Evolutionary conservation across 1,140 invertebrate species (phyloP).

Genomic region (Akabosia matsudoensis): DNA sequence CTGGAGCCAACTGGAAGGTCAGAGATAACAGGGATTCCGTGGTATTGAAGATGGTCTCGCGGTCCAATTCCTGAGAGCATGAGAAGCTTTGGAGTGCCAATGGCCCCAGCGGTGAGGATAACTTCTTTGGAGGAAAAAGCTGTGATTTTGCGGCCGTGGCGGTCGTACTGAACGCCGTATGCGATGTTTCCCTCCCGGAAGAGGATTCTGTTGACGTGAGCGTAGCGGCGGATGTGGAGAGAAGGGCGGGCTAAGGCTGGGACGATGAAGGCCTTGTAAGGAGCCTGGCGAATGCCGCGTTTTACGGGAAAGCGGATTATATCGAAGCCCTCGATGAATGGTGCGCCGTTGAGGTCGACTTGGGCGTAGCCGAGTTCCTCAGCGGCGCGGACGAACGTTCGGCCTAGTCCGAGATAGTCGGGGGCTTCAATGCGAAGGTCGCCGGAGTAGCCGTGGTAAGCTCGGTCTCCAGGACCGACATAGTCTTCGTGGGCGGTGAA

Average conservation of each 20-base stretch:
- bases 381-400: slow-evolving; percentile 63
- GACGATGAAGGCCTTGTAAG: slow-evolving; percentile 1
- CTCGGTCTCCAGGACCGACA: not conserved
- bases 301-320: not conserved
- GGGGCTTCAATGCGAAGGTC: slow-evolving; percentile 29
- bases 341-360: slow-evolving; percentile 60
- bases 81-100: slow-evolving; percentile 50
- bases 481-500: slow-evolving; percentile 10
- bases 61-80: slow-evolving; percentile 55
- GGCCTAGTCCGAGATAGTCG: slow-evolving; percentile 48
- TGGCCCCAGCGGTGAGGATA: slow-evolving; percentile 48
- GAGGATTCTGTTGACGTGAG: slow-evolving; percentile 11
- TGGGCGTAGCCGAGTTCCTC: slow-evolving; percentile 64
- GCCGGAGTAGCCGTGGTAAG: slow-evolving; percentile 30
- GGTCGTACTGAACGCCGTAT: slow-evolving; percentile 14
- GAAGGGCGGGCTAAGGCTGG: not conserved
- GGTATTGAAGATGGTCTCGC: slow-evolving; percentile 48
- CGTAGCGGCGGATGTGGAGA: not conserved
- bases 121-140: slow-evolving; percentile 48
- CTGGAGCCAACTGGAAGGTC: slow-evolving; percentile 1
- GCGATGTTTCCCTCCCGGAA: not conserved
- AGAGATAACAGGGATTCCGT: not conserved
- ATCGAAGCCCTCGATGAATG: slow-evolving; percentile 4
- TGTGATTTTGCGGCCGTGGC: slow-evolving; percentile 43
- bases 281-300: not conserved